Conservation (phyloP, 2,888 invertebrate genomes). For the Chymomyza amoena region DNA sequence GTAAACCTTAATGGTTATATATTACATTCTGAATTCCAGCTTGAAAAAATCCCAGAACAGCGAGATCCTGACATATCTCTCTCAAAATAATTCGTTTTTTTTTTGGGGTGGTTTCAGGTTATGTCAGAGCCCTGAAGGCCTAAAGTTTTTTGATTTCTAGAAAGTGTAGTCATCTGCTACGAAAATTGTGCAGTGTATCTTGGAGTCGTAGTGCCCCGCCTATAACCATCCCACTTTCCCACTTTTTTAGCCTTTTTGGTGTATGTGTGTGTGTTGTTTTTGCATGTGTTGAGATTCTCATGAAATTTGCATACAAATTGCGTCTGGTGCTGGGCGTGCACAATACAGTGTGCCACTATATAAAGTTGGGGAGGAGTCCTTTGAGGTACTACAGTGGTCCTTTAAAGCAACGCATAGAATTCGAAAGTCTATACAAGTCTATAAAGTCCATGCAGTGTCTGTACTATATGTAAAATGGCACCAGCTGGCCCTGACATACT, state of each 20-base stretch:
- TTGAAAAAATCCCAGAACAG: too few species aligned
- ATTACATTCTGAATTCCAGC: too few species aligned
- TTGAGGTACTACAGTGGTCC: not conserved
- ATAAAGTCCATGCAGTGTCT: not conserved
- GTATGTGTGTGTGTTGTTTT: conserved; percentile 42
- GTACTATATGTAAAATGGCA: not conserved
- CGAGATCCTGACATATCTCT: too few species aligned
- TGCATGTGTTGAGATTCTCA: conserved; percentile 74
- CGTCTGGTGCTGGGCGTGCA: conserved; percentile 65
- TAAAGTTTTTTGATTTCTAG: too few species aligned
- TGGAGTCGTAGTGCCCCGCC: too few species aligned
- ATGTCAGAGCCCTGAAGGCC: too few species aligned
- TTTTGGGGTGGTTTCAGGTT: too few species aligned
- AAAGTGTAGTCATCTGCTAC: too few species aligned
- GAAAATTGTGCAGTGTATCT: too few species aligned
- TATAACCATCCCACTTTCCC: too few species aligned
- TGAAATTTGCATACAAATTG: conserved; percentile 78
- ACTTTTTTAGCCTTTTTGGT: conserved; percentile 4
- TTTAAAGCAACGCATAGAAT: not conserved
- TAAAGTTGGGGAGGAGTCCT: not conserved
- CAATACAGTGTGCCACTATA: not conserved
- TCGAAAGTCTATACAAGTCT: not conserved
- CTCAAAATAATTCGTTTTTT: too few species aligned
- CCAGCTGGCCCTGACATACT: not conserved
- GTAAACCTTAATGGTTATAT: too few species aligned